These are phyloP conservation scores for Gobius niger DNA, from an alignment of 2,113 vertebrate species.

Conservation along the genomic window DNA sequence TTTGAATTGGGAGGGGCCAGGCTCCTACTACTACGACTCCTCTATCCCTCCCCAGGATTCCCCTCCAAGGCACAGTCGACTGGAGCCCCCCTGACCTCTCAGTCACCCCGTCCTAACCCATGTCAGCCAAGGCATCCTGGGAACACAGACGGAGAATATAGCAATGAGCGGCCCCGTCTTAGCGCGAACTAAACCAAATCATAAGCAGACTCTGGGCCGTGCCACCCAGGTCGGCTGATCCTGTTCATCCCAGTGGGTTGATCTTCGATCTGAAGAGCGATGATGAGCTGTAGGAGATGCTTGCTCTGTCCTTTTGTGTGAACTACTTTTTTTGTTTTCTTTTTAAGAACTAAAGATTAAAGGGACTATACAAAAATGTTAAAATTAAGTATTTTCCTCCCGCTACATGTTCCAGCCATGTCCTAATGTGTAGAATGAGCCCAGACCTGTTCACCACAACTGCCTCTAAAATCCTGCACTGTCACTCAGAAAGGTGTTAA, in stretches of 20 bases:
- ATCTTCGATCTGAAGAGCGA: conserved; percentile 60
- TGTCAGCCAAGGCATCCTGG: conserved; percentile 63
- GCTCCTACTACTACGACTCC: conserved; percentile 54
- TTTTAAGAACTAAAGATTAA: too few relatives aligned
- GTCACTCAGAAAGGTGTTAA: too few relatives aligned
- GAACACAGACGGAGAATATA: conserved; percentile 44
- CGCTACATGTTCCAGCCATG: too few relatives aligned
- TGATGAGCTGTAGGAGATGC: background rate
- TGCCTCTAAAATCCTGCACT: too few relatives aligned
- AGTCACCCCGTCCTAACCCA: conserved; percentile 63
- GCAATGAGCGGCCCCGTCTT: conserved; percentile 58
- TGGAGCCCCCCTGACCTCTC: conserved; percentile 73
- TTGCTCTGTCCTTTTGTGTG: background rate
- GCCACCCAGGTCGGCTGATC: conserved; percentile 69
- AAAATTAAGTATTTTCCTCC: too few relatives aligned
- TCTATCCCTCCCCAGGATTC: conserved; percentile 65
- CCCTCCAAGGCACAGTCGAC: conserved; percentile 65
- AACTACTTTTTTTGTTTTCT: too few relatives aligned
- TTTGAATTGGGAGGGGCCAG: conserved; percentile 68
- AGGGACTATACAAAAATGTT: too few relatives aligned
- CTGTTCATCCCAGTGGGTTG: conserved; percentile 32
- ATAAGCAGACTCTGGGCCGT: conserved; percentile 69
- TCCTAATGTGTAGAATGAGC: too few relatives aligned
- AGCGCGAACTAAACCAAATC: conserved; percentile 67
- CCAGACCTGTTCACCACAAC: too few relatives aligned